A percentile compares a stretch with the other conserved stretches of the same genome.
phyloP scores from a whole-genome alignment of 2,797 vertebrate species.

The Enteromius mattozi region DNA sequence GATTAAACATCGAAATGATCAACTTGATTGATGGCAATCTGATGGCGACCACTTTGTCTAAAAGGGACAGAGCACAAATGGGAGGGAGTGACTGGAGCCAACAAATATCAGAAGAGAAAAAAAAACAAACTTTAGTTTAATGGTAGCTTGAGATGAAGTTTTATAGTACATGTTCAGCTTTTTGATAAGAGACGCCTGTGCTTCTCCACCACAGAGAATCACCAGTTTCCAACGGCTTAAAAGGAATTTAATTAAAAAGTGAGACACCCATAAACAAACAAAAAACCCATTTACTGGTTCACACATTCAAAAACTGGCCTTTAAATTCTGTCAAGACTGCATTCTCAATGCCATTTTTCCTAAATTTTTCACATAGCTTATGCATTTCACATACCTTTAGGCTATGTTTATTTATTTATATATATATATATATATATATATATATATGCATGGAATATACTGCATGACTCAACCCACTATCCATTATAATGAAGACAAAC shows the following conservation, averaged over 20 bases:
- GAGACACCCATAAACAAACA: neutral
- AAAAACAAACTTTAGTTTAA: too few species aligned
- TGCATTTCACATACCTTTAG: slow-evolving; percentile 19
- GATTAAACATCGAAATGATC: slow-evolving; percentile 44
- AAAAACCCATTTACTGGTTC: neutral
- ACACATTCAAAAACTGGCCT: neutral
- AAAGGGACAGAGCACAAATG: slow-evolving; percentile 3
- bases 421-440: too few species aligned
- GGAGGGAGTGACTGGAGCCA: neutral
- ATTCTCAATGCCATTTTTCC: neutral
- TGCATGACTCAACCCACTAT: neutral
- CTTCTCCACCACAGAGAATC: neutral
- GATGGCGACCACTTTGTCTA: slow-evolving; percentile 22
- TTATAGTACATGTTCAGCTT: neutral
- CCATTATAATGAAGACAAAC: slow-evolving; percentile 8
- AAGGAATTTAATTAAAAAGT: neutral
- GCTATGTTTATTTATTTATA: neutral
- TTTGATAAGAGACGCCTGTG: neutral
- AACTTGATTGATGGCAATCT: slow-evolving; percentile 48
- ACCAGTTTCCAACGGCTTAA: neutral
- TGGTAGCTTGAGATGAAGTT: neutral
- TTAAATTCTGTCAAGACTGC: neutral
- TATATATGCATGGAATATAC: neutral
- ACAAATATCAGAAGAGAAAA: neutral
- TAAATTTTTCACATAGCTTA: neutral